Evolutionary conservation across 2,113 vertebrate species (phyloP).

Genomic region (Tylochromis polylepis): DNA sequence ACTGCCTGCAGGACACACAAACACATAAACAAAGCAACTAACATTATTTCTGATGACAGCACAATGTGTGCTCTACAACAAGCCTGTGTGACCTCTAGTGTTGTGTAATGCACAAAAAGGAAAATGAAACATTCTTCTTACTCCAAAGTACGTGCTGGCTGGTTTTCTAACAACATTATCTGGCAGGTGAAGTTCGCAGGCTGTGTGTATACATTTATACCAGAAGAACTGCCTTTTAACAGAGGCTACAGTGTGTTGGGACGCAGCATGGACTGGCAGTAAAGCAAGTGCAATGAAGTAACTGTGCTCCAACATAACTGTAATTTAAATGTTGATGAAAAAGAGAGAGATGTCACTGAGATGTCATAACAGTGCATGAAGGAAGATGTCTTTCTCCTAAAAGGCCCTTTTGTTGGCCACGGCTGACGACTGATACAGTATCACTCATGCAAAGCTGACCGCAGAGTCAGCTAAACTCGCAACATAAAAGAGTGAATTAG

Average conservation of each 20-base stretch:
- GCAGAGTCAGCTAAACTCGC: not conserved
- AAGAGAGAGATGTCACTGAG: not conserved
- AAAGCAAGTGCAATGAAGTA: not conserved
- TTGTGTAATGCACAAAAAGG: not conserved
- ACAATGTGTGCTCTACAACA: not conserved
- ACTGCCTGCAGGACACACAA: conserved; percentile 80
- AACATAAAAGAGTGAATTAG: not conserved
- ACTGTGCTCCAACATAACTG: not conserved
- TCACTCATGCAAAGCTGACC: conserved; percentile 33
- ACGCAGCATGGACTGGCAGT: not conserved
- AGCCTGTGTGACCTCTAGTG: not conserved
- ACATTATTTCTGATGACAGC: not conserved
- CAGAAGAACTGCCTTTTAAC: not conserved
- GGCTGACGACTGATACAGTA: not conserved
- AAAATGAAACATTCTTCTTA: not conserved
- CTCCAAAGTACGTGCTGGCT: not conserved
- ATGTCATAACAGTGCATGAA: not conserved
- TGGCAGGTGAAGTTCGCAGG: not conserved
- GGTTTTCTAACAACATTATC: not conserved
- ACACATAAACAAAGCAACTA: not conserved
- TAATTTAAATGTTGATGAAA: not conserved
- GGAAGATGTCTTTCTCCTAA: conserved; percentile 2
- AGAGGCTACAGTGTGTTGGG: not conserved
- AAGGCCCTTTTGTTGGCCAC: not conserved
- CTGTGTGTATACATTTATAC: not conserved